Base-by-base conservation (phyloP, 1,140 invertebrate genomes). In the Druon quercuslanigerum region DNA sequence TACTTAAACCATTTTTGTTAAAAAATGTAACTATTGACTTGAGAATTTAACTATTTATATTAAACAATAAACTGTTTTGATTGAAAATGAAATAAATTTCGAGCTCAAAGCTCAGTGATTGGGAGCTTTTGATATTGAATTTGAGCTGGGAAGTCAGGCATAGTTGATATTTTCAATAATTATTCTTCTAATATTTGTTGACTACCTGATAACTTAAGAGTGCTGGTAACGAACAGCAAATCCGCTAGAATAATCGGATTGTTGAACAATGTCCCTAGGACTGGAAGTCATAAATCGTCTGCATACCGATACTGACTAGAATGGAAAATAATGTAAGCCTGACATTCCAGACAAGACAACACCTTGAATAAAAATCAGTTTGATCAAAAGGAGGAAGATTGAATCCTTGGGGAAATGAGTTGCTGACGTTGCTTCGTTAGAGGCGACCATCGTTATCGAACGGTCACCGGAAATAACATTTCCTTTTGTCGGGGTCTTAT, bases 401-500 rank as follows among this genome's bases (percentile, higher is more conserved):
- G 17, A 57, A 20, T 19, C 56, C 13, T 57, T 57, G 20, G 56
- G 56, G 17, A 25, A 25, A 17, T 20, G 33, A 66, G 20, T 40
- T 66, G 57, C 20, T 66, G 33, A 14, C 25, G 33, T 13, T 3
- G 25, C 60, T 66, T 66, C 60, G 60, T 66, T 66, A 66, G 60
- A 66, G n/a, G n/a, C 20, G 46, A 16, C 66, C 56, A 79, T 80
- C 79, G 81, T 86, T 87, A 87, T 86, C 87, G 82, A 76, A 20
- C 83, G 74, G 70, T 78, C 79, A 79, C 71, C 85, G 88, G 87
- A 89, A 89, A 88, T 88, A 84, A 87, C 83, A 83, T 87, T 86
- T 83, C 77, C 84, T 85, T 83, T 80, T 85, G 84, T 79, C 73
- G 74, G 74, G 71, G 66, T 74, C 78, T 72, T 79, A 85, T 79